Base-by-base conservation (phyloP, 2,113 vertebrate genomes). In the Gobius niger region DNA sequence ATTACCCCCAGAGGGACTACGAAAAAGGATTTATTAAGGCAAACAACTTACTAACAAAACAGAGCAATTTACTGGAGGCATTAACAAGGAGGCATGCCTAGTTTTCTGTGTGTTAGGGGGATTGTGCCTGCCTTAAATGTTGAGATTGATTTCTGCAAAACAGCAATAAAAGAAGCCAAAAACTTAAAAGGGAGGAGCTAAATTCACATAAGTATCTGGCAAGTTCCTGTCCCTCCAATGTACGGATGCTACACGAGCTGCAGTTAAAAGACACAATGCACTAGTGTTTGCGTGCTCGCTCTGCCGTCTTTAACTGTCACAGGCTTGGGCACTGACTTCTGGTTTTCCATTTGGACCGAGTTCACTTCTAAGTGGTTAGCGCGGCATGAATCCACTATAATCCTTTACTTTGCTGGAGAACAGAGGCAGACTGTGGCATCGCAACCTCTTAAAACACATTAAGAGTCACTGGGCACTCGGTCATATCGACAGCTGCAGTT, bases 401-500 rank as follows among this genome's bases (percentile, higher is more conserved):
- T 18, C 57, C n/a, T 44, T 67, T 24, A 44, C 68, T 34, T 11
- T 5, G 9, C n/a, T 73, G 61, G 49, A 44, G 7, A 19, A 54
- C 67, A 60, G 47, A 56, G n/a, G 52, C 52, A 40, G 44, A 12
- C 50, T 70, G 1, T 13, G n/a, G 60, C 47, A n/a, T 56, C 54
- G 24, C 49, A 67, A 57, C 14, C 12, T 18, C 40, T 46, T 44
- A 9, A 19, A n/a, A 77, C 24, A 34, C 50, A 44, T 62, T 0
- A 50, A 64, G 63, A 19, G 15, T 41, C 6, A 40, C 44, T 16
- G 19, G 1, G 6, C 12, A 1, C 47, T 40, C 1, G 1, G 76
- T 95, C 94, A 99, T 84, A 99, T 94, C 57, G 97, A 91, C 90
- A 99, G 85, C 91, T 99, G 98, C 10, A 99, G 96, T 68, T 99